phyloP scores from a whole-genome alignment of 2,113 vertebrate genomes.

The Uria lomvia region DNA sequence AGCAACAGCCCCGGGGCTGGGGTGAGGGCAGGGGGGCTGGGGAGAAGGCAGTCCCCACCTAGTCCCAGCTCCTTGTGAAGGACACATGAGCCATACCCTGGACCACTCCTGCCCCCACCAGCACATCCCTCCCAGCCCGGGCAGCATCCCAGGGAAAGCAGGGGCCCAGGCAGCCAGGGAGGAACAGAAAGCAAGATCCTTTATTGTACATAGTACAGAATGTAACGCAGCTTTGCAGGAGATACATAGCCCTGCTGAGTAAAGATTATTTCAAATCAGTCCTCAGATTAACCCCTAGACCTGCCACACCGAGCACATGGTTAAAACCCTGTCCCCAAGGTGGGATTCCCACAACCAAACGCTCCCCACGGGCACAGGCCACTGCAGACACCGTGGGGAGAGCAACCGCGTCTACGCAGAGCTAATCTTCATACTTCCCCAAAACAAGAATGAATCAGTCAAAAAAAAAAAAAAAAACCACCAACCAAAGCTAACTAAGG shows the following conservation, averaged over 20 bases:
- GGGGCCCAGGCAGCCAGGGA: not conserved
- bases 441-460: constrained; percentile 17
- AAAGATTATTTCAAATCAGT: constrained; percentile 66
- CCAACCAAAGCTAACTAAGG: constrained; percentile 66
- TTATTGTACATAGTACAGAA: constrained; percentile 99
- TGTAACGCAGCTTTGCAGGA: constrained; percentile 89
- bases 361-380: not conserved
- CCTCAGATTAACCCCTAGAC: constrained; percentile 73
- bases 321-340: not conserved
- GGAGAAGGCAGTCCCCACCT: not conserved
- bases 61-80: not conserved
- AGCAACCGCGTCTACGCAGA: constrained; percentile 2
- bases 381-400: not conserved
- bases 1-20: not conserved
- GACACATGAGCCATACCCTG: fast-evolving
- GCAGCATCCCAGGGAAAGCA: not conserved
- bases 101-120: not conserved
- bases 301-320: constrained; percentile 48
- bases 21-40: too few relatives aligned
- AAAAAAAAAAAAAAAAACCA: not conserved
- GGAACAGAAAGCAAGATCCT: constrained; percentile 81
- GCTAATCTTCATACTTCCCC: constrained; percentile 65
- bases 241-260: constrained; percentile 79
- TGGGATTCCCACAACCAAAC: not conserved
- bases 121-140: not conserved